These are phyloP conservation scores for Trissolcus brochymenae DNA, from an alignment of 2,888 invertebrate species.

Conservation along the genomic window DNA sequence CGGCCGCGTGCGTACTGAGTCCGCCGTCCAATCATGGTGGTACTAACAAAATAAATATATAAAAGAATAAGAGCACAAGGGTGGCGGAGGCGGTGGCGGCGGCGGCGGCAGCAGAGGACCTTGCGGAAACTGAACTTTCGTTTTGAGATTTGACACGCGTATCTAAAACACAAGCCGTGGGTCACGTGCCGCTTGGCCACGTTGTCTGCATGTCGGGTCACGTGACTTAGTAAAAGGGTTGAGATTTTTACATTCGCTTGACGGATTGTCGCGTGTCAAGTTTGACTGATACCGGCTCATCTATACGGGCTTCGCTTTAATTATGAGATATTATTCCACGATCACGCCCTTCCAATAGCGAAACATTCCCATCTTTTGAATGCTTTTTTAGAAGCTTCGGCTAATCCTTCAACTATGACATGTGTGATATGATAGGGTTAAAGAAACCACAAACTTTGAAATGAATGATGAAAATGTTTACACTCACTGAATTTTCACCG, in stretches of 20 bases:
- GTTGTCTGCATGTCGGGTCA: slow-evolving; percentile 68
- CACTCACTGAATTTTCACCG: too few species aligned
- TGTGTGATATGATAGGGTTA: too few species aligned
- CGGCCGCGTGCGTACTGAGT: slow-evolving; percentile 28
- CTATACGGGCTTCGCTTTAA: slow-evolving; percentile 73
- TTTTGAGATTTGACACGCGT: slow-evolving; percentile 75
- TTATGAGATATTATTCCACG: slow-evolving; percentile 73
- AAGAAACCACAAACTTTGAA: too few species aligned
- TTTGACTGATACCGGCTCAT: slow-evolving; percentile 73
- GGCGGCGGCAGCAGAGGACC: slow-evolving; percentile 36
- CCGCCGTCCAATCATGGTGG: slow-evolving; percentile 53
- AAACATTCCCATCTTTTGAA: slow-evolving; percentile 69
- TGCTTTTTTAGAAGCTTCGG: slow-evolving; percentile 70
- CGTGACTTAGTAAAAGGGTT: slow-evolving; percentile 76
- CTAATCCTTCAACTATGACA: slow-evolving; percentile 33
- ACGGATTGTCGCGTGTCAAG: slow-evolving; percentile 73
- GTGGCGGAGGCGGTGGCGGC: too few species aligned
- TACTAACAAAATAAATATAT: slow-evolving; percentile 56
- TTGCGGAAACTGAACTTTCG: slow-evolving; percentile 62
- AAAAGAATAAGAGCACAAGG: slow-evolving; percentile 44
- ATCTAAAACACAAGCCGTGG: slow-evolving; percentile 71
- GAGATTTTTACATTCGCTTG: slow-evolving; percentile 71
- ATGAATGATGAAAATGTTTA: too few species aligned
- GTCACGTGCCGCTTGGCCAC: slow-evolving; percentile 62
- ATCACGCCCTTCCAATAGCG: slow-evolving; percentile 71